These are phyloP conservation scores for Aldrovandia affinis DNA, from an alignment of 2,797 vertebrate species.

Conservation along the genomic window DNA sequence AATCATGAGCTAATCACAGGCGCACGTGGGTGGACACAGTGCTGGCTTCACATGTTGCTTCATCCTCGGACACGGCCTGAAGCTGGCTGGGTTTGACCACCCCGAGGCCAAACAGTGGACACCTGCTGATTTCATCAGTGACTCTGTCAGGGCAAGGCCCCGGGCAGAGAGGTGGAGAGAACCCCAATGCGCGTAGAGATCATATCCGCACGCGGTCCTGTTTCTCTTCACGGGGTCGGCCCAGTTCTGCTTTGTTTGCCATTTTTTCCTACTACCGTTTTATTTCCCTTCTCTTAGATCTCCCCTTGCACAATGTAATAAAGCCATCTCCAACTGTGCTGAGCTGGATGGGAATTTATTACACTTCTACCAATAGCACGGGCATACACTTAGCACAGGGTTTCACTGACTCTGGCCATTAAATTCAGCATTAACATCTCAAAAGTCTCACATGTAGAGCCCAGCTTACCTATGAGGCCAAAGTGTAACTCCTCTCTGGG, in stretches of 20 bases:
- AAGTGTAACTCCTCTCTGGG: conserved; percentile 3
- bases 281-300: neutral
- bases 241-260: neutral
- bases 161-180: neutral
- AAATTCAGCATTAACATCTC: conserved; percentile 15
- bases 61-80: neutral
- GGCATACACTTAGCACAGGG: neutral
- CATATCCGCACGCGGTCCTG: neutral
- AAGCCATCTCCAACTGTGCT: conserved; percentile 9
- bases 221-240: neutral
- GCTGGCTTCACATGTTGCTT: neutral
- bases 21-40: neutral
- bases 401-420: neutral
- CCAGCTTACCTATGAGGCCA: neutral
- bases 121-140: neutral
- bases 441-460: neutral
- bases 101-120: neutral
- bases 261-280: neutral
- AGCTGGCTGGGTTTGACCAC: neutral
- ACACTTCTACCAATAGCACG: neutral
- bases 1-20: neutral
- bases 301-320: neutral
- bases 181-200: neutral
- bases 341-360: neutral
- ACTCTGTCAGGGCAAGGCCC: no score